Evolutionary conservation across 2,888 invertebrate genomes (phyloP), one percentile per base, ranked within the genome.

Genomic region (Sisyra terminalis): DNA sequence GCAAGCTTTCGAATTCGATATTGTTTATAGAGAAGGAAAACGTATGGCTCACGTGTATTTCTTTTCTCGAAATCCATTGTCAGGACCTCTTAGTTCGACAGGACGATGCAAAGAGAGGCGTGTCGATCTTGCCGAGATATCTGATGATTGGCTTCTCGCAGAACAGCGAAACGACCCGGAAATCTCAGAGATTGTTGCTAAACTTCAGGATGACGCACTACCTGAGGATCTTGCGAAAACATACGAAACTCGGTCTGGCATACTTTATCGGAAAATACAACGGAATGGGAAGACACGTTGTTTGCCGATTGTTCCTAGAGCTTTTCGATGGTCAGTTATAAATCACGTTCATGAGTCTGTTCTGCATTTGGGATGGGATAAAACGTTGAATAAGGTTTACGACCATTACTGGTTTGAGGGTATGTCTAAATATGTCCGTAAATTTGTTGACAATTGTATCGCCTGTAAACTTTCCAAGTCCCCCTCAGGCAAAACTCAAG

Each of bases 401-500:
- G 47, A 49, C 24, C 31, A 45, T 11, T 50, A 48, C 15, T 50
- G 49, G 48, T 50, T 51, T 31, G 48, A 46, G 1, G 29, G 47
- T 14, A 51, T 51, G 49, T 39, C 47, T 1, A 48, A 49, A 16
- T 44, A 39, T 34, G 50, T 51, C 8, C 29, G 43, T 2, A 46
- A 47, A 37, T 50, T 47, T 30, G 40, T 51, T 5, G 44, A 48
- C 3, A 45, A 44, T n/a, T 51, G 50, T 31, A 46, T 48, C 3
- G 15, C 39, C 11, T 39, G 39, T 29, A 16, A 39, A 39, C 9
- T 39, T 29, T 10, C 39, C 39, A 39, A 39, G 13, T 42, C 16
- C 14, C 18, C 46, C 8, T 51, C 54, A 0, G 57, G 58, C 3
- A 50, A 48, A 36, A 14, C 46, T 8, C 55, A 53, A 39, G 50